These are phyloP conservation scores for Cyanistes caeruleus DNA, from an alignment of 2,113 vertebrate species.

Conservation along the genomic window DNA sequence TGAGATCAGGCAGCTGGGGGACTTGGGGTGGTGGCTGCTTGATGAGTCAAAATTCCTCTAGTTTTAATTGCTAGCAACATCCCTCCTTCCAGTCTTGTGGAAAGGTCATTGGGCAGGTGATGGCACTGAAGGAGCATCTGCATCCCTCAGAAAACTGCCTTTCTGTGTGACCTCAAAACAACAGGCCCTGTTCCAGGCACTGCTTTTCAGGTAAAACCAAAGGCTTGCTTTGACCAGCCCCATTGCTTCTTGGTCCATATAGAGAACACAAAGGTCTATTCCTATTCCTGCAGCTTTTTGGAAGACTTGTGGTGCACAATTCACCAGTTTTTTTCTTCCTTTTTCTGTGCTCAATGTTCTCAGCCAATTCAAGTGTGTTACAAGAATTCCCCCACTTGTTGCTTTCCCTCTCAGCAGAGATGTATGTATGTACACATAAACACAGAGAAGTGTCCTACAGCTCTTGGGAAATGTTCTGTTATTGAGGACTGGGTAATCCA, in stretches of 20 bases:
- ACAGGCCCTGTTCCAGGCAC: not conserved
- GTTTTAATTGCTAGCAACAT: not conserved
- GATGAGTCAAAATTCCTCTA: not conserved
- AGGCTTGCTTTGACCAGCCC: not conserved
- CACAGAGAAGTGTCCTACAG: not conserved
- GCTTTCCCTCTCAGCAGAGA: not conserved
- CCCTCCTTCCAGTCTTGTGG: not conserved
- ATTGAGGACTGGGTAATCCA: not conserved
- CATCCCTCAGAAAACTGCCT: not conserved
- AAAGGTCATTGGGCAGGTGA: not conserved
- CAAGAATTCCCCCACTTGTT: not conserved
- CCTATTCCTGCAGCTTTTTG: not conserved
- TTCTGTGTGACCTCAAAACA: not conserved
- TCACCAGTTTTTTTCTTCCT: not conserved
- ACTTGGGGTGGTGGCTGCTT: not conserved
- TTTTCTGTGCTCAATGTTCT: not conserved
- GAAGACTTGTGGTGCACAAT: fast-evolving
- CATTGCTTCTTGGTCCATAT: fast-evolving
- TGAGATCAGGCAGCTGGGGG: not conserved
- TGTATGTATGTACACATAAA: fast-evolving
- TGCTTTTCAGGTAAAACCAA: not conserved
- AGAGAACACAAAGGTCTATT: not conserved
- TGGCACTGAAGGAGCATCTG: not conserved
- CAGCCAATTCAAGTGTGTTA: not conserved
- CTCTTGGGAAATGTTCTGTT: not conserved